Percentiles rank a stretch among this genome's conserved stretches.
phyloP scores from a whole-genome alignment of 1,140 invertebrate species.

The Zaprionus inermis region DNA sequence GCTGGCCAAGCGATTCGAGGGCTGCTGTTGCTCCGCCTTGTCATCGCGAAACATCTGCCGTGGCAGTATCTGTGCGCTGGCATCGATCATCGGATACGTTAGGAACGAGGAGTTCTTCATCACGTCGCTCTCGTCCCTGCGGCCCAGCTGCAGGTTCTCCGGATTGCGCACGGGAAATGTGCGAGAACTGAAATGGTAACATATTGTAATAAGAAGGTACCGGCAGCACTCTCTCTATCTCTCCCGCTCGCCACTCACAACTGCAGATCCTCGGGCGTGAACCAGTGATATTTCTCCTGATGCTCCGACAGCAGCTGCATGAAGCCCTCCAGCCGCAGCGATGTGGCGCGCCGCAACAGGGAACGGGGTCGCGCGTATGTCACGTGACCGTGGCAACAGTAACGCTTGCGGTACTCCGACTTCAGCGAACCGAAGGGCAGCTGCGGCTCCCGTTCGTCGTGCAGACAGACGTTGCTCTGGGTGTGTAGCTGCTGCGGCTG shows the following conservation, averaged over 20 bases:
- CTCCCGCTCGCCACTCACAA: slow-evolving; percentile 53
- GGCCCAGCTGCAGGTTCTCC: slow-evolving; percentile 63
- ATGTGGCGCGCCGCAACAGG: slow-evolving; percentile 70
- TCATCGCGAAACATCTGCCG: slow-evolving; percentile 67
- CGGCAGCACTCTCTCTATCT: not conserved
- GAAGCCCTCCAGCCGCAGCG: slow-evolving; percentile 77
- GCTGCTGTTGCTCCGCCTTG: slow-evolving; percentile 29
- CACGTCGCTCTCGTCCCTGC: slow-evolving; percentile 14
- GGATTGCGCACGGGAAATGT: slow-evolving; percentile 70
- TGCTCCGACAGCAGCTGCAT: slow-evolving; percentile 80
- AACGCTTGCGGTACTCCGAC: slow-evolving; percentile 68
- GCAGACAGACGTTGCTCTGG: slow-evolving; percentile 69
- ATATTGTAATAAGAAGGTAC: not conserved
- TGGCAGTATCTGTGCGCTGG: slow-evolving; percentile 71
- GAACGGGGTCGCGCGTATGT: slow-evolving; percentile 31
- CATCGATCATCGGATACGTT: slow-evolving; percentile 71
- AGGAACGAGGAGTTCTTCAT: slow-evolving; percentile 81
- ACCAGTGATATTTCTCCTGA: slow-evolving; percentile 80
- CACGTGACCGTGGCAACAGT: slow-evolving; percentile 40
- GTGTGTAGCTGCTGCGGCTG: slow-evolving; percentile 67
- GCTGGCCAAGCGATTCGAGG: slow-evolving; percentile 28
- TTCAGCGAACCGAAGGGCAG: slow-evolving; percentile 69
- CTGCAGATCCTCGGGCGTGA: slow-evolving; percentile 70
- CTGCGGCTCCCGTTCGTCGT: slow-evolving; percentile 56
- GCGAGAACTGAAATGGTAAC: slow-evolving; percentile 56